Conservation (phyloP, 1,140 invertebrate species). For the Scaptomyza hsui region DNA sequence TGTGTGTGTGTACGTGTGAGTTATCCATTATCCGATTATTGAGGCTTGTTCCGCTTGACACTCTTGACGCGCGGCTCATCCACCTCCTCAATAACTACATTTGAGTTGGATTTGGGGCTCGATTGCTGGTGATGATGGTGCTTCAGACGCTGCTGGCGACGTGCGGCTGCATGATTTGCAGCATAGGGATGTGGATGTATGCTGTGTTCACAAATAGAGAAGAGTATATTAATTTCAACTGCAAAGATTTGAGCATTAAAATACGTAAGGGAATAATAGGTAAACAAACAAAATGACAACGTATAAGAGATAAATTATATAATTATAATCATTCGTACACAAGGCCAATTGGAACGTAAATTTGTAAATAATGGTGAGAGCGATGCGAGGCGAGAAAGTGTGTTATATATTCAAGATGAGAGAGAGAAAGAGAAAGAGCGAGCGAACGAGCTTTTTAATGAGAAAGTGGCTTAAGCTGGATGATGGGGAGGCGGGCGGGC, state of each 20-base stretch:
- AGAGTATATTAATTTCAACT: slow-evolving; percentile 1
- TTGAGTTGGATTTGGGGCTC: background rate
- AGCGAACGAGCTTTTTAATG: slow-evolving; percentile 24
- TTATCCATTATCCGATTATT: slow-evolving; percentile 23
- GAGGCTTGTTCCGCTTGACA: slow-evolving; percentile 56
- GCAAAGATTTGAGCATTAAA: background rate
- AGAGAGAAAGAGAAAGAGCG: slow-evolving; percentile 22
- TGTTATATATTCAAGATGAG: slow-evolving; percentile 15
- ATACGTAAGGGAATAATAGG: slow-evolving; percentile 24
- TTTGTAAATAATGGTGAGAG: slow-evolving; percentile 40
- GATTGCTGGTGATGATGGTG: slow-evolving; percentile 45
- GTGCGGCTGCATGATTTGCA: slow-evolving; percentile 30
- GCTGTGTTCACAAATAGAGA: slow-evolving; percentile 32
- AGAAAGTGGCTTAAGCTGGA: slow-evolving; percentile 13
- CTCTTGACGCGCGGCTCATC: slow-evolving; percentile 35
- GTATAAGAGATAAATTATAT: slow-evolving; percentile 28
- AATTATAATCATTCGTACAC: slow-evolving; percentile 62
- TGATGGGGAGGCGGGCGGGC: slow-evolving; percentile 4
- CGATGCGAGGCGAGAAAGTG: slow-evolving; percentile 7
- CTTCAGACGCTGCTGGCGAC: slow-evolving; percentile 66
- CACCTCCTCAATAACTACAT: slow-evolving; percentile 21
- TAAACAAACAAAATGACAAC: slow-evolving; percentile 30
- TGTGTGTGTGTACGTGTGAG: slow-evolving; percentile 11
- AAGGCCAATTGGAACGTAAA: slow-evolving; percentile 68
- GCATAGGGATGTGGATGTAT: slow-evolving; percentile 74